Conservation (phyloP, 1,140 invertebrate genomes). For the Drosophila jambulina region DNA sequence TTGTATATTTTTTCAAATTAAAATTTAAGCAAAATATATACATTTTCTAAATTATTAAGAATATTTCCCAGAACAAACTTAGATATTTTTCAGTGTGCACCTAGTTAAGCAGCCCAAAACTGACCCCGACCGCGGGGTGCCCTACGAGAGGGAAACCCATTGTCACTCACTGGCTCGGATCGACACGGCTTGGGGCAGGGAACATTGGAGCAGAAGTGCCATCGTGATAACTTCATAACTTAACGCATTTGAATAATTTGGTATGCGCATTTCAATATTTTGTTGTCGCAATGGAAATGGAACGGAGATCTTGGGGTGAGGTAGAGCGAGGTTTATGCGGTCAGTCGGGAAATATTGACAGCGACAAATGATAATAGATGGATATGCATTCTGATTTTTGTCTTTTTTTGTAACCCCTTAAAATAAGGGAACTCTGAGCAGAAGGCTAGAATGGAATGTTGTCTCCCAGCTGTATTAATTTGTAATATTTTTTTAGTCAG, state of each 20-base stretch:
- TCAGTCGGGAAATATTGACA: constrained; percentile 71
- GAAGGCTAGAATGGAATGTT: constrained; percentile 5
- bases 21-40: no score
- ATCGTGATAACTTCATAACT: constrained; percentile 84
- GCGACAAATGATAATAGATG: constrained; percentile 65
- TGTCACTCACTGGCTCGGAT: constrained; percentile 57
- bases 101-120: neutral
- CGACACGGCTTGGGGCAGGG: constrained; percentile 8
- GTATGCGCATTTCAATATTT: constrained; percentile 81
- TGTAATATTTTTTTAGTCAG: neutral
- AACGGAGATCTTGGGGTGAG: constrained; percentile 10
- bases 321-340: constrained; percentile 23
- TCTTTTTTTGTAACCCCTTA: neutral
- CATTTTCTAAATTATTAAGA: rapidly evolving
- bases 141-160: constrained; percentile 65
- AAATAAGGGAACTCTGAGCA: neutral
- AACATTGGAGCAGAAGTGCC: constrained; percentile 60
- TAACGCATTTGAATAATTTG: constrained; percentile 80
- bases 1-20: no score
- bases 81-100: neutral
- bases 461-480: neutral
- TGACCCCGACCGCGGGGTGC: constrained; percentile 26
- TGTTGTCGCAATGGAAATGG: constrained; percentile 62
- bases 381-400: constrained; percentile 40
- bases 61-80: neutral